Conservation (phyloP, 2,113 vertebrate species). For the Dromiciops gliroides region DNA sequence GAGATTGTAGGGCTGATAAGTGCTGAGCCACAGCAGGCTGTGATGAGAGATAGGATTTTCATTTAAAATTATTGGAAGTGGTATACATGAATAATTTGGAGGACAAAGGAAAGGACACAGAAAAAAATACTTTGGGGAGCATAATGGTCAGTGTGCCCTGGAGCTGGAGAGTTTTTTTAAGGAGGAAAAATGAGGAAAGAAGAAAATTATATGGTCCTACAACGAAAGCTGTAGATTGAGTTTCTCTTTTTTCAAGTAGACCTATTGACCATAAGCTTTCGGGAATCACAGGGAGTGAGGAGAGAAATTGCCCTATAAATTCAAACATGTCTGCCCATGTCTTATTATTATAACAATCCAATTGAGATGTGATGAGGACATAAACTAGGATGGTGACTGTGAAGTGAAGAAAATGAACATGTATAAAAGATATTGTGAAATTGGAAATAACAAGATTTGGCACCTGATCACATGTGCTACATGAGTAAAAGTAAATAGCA, state of each 20-base stretch:
- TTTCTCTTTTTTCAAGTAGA: neutral
- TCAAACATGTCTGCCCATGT: neutral
- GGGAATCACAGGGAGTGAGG: neutral
- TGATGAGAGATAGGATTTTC: slow-evolving; percentile 29
- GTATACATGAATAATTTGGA: neutral
- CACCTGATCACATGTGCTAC: neutral
- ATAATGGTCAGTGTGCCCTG: neutral
- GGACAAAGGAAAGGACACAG: slow-evolving; percentile 29
- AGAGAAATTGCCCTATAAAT: neutral
- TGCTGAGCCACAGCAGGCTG: slow-evolving; percentile 3
- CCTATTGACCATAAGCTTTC: neutral
- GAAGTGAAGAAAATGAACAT: neutral
- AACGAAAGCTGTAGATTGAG: neutral
- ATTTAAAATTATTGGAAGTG: slow-evolving; percentile 47
- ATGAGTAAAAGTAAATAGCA: neutral
- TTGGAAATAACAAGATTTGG: neutral
- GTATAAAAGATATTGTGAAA: neutral
- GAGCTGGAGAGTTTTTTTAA: neutral
- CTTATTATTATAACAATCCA: neutral
- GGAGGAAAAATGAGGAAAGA: neutral
- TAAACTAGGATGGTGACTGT: neutral
- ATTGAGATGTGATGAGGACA: neutral
- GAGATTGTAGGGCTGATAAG: neutral
- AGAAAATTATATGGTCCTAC: neutral
- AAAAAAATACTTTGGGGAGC: neutral